Conservation (phyloP, 1,140 invertebrate genomes). For the Pogonomyrmex californicus region DNA sequence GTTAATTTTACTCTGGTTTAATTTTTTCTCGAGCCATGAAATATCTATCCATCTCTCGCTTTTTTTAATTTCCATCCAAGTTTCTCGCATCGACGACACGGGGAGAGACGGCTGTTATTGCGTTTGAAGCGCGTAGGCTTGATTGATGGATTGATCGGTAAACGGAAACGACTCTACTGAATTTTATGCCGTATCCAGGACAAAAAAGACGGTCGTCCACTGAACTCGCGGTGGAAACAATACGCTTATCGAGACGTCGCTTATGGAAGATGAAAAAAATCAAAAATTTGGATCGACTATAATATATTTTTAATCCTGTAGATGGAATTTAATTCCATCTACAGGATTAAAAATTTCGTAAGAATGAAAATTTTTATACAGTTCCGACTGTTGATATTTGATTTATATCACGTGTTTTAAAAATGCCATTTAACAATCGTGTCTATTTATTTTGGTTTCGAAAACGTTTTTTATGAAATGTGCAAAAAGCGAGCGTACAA, state of each 20-base stretch:
- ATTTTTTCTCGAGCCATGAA: neutral
- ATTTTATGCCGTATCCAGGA: conserved; percentile 40
- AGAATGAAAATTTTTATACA: neutral
- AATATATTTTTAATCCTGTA: neutral
- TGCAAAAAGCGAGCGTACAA: neutral
- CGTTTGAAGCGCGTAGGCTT: conserved; percentile 44
- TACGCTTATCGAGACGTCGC: conserved; percentile 28
- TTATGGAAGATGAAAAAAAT: conserved; percentile 29
- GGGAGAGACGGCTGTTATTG: conserved; percentile 57
- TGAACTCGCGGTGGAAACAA: conserved; percentile 13
- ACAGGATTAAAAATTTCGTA: neutral
- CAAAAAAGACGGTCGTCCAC: conserved; percentile 29
- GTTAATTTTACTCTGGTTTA: conserved; percentile 14
- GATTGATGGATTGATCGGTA: conserved; percentile 63
- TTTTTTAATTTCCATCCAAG: conserved; percentile 53
- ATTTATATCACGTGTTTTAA: conserved; percentile 13
- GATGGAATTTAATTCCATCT: neutral
- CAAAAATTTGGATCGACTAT: neutral
- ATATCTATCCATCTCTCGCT: neutral
- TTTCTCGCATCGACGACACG: conserved; percentile 37
- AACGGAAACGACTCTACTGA: conserved; percentile 62
- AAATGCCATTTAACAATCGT: neutral
- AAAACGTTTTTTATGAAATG: neutral
- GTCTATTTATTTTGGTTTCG: neutral
- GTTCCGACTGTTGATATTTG: neutral